Evolutionary conservation across 2,797 vertebrate genomes (phyloP), one percentile per base, ranked within the genome.

Genomic region (Darevskia mixta): DNA sequence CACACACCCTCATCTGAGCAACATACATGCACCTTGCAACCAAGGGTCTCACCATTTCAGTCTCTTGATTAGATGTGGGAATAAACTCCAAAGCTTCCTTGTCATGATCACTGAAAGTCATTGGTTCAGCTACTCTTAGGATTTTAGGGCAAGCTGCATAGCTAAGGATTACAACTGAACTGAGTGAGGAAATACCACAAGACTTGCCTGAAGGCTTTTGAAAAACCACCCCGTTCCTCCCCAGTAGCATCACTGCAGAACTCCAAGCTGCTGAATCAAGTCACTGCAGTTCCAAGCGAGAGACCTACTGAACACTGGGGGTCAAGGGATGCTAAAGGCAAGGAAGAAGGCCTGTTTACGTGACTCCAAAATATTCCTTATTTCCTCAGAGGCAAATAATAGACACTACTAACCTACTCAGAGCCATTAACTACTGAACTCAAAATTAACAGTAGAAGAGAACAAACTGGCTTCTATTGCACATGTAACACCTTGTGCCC

Each of bases 71-170:
- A 1, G 1, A 81, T 43, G 79, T 1, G 91, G 96, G 95, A 96
- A 95, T 0, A 66, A 88, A 92, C 94, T 94, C 95, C 94, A 84
- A 96, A 97, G 96, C 96, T 97, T 97, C 97, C 97, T 97, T 87
- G 85, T 95, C 90, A 94, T 97, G 96, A 97, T 97, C 97, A 97
- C 96, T 20, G 10, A 89, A 61, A 66, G 89, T 94, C n/a, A 71
- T 84, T 91, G 82, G 49, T 91, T 78, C 78, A 43, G 38, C 71
- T 79, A 55, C 66, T 87, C 90, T 90, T 61, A 5, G 64, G 79
- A 32, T 67, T 83, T 82, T 87, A 78, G 3, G 29, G 58, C 73
- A 72, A 38, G 78, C 71, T 49, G 25, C 58, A 85, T 78, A 89
- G 71, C 2, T 2, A 29, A 86, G 75, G 73, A 85, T 43, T 75